Evolutionary conservation across 2,797 vertebrate species (phyloP), one percentile per base, ranked within the genome.

Genomic region (Bryconaethiops microstoma): DNA sequence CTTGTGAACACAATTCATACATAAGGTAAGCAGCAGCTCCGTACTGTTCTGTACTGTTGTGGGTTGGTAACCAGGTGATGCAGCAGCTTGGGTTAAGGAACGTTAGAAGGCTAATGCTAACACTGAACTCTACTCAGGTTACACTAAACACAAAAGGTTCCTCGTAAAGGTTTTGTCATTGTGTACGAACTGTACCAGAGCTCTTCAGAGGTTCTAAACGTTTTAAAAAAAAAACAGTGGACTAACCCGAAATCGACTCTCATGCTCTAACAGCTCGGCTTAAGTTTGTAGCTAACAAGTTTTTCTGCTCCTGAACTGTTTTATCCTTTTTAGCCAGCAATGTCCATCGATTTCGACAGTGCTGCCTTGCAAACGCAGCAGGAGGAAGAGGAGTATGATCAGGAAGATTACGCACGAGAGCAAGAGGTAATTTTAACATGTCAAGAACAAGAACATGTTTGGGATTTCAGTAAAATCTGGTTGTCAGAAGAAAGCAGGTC

Each of bases 261-360:
- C 3, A 1, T 29, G 1, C 29, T 29, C 29, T 8, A 57, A n/a
- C n/a, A 21, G 7, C 55, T 57, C n/a, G 55, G n/a, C 8, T 9
- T 21, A 17, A 19, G 1, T 57, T 19, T 21, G 16, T 54, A 63
- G 13, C 35, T 71, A 35, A 50, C 35, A 5, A 48, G 39, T 59
- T 42, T 45, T 35, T 52, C 19, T 40, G 0, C 65, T n/a, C 0
- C 48, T 13, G 48, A 35, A 35, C 35, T 35, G 48, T 12, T 13
- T 12, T 52, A 14, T 13, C 13, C 13, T 52, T 52, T 14, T 14
- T 14, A 8, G 54, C 19, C 72, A 83, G 90, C 86, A 76, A 99
- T 99, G 98, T 99, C 97, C 0, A 93, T 99, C 69, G 97, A 99
- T 88, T 99, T 99, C 85, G 97, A 97, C 85, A 96, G 94, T 25